Evolutionary conservation across 2,888 invertebrate genomes (phyloP).

Genomic region (Drosophila diplacantha): DNA sequence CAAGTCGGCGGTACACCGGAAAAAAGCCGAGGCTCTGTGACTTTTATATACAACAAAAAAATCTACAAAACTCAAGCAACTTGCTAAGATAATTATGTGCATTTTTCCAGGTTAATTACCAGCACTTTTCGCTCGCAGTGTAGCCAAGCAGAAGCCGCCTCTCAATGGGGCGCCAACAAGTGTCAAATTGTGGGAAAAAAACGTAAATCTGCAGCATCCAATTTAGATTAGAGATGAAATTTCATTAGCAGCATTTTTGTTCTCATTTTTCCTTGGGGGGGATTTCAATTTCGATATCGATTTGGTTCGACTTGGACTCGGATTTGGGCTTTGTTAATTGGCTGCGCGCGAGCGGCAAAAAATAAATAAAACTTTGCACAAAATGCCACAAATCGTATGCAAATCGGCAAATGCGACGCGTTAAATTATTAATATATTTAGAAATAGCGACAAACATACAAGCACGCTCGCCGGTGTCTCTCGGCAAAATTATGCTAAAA

Average conservation of each 20-base stretch:
- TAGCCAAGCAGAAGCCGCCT: conserved; percentile 4
- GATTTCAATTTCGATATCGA: conserved; percentile 1
- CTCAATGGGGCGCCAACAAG: conserved; percentile 66
- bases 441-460: conserved; percentile 51
- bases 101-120: not conserved
- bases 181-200: conserved; percentile 56
- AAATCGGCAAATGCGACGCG: conserved; percentile 46
- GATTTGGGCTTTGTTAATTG: conserved; percentile 47
- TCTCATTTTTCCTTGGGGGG: not conserved
- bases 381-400: conserved; percentile 43
- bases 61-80: not conserved
- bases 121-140: not conserved
- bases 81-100: accelerated
- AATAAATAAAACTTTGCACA: conserved; percentile 33
- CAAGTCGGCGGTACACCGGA: conserved; percentile 23
- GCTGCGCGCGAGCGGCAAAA: conserved; percentile 43
- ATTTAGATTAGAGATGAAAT: conserved; percentile 40
- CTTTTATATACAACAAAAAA: too few species aligned
- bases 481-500: conserved; percentile 66
- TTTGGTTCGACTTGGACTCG: not conserved
- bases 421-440: conserved; percentile 71
- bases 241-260: conserved; percentile 45
- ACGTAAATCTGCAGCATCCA: conserved; percentile 11
- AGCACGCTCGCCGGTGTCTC: conserved; percentile 2
- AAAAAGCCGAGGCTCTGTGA: not conserved